Evolutionary conservation across 2,888 invertebrate genomes (phyloP).

Genomic region (Thera britannica): DNA sequence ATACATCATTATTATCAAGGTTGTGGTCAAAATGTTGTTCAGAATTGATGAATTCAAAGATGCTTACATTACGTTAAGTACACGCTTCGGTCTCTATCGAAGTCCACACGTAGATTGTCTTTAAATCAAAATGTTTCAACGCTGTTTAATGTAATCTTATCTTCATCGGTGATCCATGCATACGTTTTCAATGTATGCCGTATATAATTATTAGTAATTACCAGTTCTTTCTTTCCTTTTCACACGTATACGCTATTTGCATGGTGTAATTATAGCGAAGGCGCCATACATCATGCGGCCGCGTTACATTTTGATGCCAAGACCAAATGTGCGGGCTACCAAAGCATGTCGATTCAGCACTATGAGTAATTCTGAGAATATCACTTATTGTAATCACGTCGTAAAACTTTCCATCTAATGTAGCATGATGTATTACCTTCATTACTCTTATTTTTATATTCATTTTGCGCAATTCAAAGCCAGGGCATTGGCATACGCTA

Average conservation of each 20-base stretch:
- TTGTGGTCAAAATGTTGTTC: conserved; percentile 12
- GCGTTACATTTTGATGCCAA: conserved; percentile 79
- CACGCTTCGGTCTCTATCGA: conserved; percentile 73
- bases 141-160: conserved; percentile 81
- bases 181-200: conserved; percentile 78
- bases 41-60: conserved; percentile 70
- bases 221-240: conserved; percentile 81
- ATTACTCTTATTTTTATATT: conserved; percentile 79
- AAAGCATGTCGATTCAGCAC: conserved; percentile 73
- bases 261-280: conserved; percentile 79
- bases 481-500: conserved; percentile 95
- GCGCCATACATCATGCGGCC: conserved; percentile 76
- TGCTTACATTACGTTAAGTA: conserved; percentile 73
- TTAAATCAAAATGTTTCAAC: conserved; percentile 84
- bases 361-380: conserved; percentile 78
- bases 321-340: conserved; percentile 70
- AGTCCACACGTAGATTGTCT: conserved; percentile 77
- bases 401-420: conserved; percentile 81
- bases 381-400: conserved; percentile 75
- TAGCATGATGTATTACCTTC: conserved; percentile 83
- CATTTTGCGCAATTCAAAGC: conserved; percentile 87
- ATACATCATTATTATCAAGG: not conserved
- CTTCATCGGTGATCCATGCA: conserved; percentile 78
- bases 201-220: conserved; percentile 82
- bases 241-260: conserved; percentile 83